Evolutionary conservation across 1,140 invertebrate genomes (phyloP).

Genomic region (Caenorhabditis remanei): DNA sequence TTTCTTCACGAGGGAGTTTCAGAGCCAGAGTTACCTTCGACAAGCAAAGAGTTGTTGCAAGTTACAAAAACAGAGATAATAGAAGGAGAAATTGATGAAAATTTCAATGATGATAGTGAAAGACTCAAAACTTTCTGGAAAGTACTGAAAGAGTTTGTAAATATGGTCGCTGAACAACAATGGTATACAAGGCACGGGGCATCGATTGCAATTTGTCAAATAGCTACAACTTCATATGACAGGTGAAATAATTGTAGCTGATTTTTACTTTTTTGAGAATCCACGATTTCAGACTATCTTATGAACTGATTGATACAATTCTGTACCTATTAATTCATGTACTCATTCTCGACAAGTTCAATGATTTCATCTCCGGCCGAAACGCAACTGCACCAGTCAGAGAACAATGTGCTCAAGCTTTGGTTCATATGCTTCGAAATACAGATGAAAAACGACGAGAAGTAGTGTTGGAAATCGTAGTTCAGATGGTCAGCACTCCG

Average conservation of each 20-base stretch:
- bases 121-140: slow-evolving; percentile 8
- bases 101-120: neutral
- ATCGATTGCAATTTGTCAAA: slow-evolving; percentile 52
- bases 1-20: slow-evolving; percentile 10
- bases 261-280: neutral
- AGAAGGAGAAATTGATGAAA: neutral
- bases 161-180: slow-evolving; percentile 16
- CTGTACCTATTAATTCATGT: slow-evolving; percentile 49
- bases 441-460: slow-evolving; percentile 16
- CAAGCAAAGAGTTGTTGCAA: slow-evolving; percentile 3
- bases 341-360: slow-evolving; percentile 59
- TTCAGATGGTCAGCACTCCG: slow-evolving; percentile 14
- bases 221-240: neutral
- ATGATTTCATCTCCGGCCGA: slow-evolving; percentile 58
- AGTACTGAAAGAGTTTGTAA: slow-evolving; percentile 6
- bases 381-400: slow-evolving; percentile 60
- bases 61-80: neutral
- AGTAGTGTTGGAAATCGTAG: slow-evolving; percentile 33
- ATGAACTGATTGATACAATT: slow-evolving; percentile 37
- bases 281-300: slow-evolving; percentile 54
- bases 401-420: slow-evolving; percentile 59
- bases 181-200: slow-evolving; percentile 59
- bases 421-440: slow-evolving; percentile 45
- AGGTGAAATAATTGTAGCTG: neutral
- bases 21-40: neutral